A percentile compares a stretch with the other conserved stretches of the same genome.
Conservation (phyloP, 1,140 invertebrate species). For the Drosophila rhopaloa region DNA sequence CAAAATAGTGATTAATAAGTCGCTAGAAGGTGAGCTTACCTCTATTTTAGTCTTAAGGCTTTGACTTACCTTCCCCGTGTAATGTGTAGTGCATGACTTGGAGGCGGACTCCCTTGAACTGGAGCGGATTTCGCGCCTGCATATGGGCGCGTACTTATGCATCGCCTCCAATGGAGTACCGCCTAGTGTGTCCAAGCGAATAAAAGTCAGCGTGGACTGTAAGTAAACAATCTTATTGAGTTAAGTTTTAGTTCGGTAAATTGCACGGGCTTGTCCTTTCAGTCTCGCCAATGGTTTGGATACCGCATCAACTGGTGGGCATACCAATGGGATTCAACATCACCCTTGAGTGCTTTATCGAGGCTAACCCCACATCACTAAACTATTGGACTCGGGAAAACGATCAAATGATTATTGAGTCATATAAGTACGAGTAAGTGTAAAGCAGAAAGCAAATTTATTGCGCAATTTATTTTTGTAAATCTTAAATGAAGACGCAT, state of each 20-base stretch:
- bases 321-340: conserved; percentile 92
- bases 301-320: conserved; percentile 95
- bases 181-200: conserved; percentile 93
- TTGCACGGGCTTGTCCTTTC: conserved; percentile 17
- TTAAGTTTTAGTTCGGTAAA: neutral
- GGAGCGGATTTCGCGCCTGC: conserved; percentile 93
- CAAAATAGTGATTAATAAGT: conserved; percentile 93
- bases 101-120: conserved; percentile 93
- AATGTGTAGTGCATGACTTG: conserved; percentile 89
- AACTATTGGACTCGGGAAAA: conserved; percentile 96
- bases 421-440: conserved; percentile 89
- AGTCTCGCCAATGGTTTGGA: conserved; percentile 94
- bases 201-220: conserved; percentile 97
- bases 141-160: conserved; percentile 96
- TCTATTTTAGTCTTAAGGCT: neutral
- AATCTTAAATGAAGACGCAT: neutral
- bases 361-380: conserved; percentile 95
- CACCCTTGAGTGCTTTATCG: conserved; percentile 94
- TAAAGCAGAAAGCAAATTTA: too few species aligned
- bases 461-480: neutral
- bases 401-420: conserved; percentile 95
- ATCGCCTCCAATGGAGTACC: conserved; percentile 93
- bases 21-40: conserved; percentile 88
- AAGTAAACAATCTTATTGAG: conserved; percentile 85
- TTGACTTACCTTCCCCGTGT: neutral